Evolutionary conservation across 2,888 invertebrate species (phyloP).

Genomic region (Agrotis puta): DNA sequence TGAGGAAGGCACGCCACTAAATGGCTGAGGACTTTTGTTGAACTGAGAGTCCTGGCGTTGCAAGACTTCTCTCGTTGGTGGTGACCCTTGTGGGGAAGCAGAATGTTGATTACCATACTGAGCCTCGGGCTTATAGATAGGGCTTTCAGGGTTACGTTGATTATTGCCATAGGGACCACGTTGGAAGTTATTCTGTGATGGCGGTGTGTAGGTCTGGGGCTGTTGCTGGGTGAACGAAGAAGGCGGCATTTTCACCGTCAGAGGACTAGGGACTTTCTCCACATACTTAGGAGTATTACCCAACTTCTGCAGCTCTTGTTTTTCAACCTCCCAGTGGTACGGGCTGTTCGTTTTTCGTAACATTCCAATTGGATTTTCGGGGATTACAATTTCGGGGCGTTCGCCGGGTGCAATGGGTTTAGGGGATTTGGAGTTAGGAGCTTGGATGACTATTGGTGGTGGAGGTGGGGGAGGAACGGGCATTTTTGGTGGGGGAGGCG

Average conservation of each 20-base stretch:
- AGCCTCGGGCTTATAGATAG: conserved; percentile 88
- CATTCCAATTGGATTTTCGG: conserved; percentile 93
- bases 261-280: conserved; percentile 87
- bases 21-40: conserved; percentile 89
- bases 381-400: conserved; percentile 94
- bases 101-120: conserved; percentile 85
- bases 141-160: conserved; percentile 84
- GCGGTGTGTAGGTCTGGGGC: conserved; percentile 82
- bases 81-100: conserved; percentile 80
- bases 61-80: conserved; percentile 84
- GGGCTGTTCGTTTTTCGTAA: conserved; percentile 93
- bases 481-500: conserved; percentile 86
- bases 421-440: conserved; percentile 86
- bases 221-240: conserved; percentile 84
- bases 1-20: conserved; percentile 80
- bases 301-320: conserved; percentile 89
- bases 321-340: conserved; percentile 92
- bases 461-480: conserved; percentile 91
- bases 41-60: conserved; percentile 89
- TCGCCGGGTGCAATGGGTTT: conserved; percentile 91
- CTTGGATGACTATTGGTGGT: conserved; percentile 91
- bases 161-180: conserved; percentile 69
- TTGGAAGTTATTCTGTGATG: conserved; percentile 77
- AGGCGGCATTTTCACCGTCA: conserved; percentile 87
- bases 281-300: conserved; percentile 87